phyloP scores from a whole-genome alignment of 2,888 invertebrate genomes.

The Eupeodes luniger region DNA sequence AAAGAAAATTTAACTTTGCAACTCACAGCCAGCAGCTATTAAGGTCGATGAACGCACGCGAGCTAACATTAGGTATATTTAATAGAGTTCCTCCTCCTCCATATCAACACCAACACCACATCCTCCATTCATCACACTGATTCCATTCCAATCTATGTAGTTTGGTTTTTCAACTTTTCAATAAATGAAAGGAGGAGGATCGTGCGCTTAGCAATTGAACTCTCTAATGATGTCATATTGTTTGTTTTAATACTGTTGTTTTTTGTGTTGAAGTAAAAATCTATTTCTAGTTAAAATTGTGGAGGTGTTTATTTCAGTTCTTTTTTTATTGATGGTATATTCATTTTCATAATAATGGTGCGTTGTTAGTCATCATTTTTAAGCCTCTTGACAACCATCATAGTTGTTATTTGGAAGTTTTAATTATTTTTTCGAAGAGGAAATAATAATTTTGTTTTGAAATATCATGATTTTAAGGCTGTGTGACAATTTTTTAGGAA shows the following conservation, averaged over 20 bases:
- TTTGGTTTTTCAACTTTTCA: not conserved
- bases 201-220: slow-evolving; percentile 67
- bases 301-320: slow-evolving; percentile 28
- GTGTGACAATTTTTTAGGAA: not conserved
- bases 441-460: not conserved
- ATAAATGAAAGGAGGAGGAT: slow-evolving; percentile 8
- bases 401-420: slow-evolving; percentile 20
- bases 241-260: slow-evolving; percentile 45
- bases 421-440: slow-evolving; percentile 12
- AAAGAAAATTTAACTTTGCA: slow-evolving; percentile 18
- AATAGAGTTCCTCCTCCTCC: not conserved
- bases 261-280: not conserved
- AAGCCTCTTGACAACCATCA: slow-evolving; percentile 31
- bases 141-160: not conserved
- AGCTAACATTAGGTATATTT: not conserved
- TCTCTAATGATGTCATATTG: slow-evolving; percentile 73
- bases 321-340: not conserved
- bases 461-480: not conserved
- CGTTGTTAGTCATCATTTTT: slow-evolving; percentile 30
- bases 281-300: slow-evolving; percentile 26
- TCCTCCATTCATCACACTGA: not conserved
- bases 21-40: not conserved
- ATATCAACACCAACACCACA: not conserved
- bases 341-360: not conserved
- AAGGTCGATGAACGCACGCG: slow-evolving; percentile 38